Conservation (phyloP, 2,888 invertebrate species). For the Callinectes sapidus region DNA sequence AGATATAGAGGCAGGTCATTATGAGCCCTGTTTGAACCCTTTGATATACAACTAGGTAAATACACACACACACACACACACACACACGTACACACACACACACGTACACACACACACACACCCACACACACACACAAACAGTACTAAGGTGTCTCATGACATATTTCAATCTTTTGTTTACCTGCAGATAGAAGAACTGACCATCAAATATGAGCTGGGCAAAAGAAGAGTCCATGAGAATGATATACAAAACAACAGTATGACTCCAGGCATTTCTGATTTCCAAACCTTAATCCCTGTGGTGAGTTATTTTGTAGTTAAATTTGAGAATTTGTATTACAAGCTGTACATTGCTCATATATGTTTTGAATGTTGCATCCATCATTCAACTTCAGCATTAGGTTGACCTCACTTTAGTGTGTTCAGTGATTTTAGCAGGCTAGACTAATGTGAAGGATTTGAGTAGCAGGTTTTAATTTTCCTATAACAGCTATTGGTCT, state of each 20-base stretch:
- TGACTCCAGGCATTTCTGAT: not conserved
- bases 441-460: no score
- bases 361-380: not conserved
- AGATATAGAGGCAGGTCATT: no score
- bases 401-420: not conserved
- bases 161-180: not conserved
- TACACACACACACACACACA: no score
- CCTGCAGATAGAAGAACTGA: not conserved
- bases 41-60: no score
- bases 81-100: no score
- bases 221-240: not conserved
- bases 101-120: no score
- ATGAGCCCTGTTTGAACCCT: no score
- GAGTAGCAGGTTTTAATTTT: no score
- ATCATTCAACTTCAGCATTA: not conserved
- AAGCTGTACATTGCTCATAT: not conserved
- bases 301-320: not conserved
- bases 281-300: not conserved
- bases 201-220: not conserved
- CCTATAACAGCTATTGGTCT: no score
- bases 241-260: not conserved
- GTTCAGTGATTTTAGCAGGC: not conserved
- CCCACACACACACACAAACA: no score
- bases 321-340: not conserved
- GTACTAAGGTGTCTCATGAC: not conserved